Evolutionary conservation across 1,140 invertebrate species (phyloP).

Genomic region (Pectinophora gossypiella): DNA sequence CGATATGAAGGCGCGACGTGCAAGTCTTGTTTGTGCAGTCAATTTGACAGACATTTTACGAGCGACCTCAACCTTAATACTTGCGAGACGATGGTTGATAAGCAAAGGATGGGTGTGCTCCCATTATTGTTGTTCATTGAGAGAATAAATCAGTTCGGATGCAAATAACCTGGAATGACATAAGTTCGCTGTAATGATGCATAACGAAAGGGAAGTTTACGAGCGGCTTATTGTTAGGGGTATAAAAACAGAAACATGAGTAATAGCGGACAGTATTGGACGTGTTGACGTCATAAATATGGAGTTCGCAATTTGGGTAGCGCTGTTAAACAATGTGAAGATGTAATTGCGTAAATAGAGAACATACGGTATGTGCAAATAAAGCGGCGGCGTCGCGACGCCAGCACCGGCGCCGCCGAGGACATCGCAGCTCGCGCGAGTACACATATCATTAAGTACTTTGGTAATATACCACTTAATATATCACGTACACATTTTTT

Average conservation of each 20-base stretch:
- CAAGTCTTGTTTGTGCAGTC: not conserved
- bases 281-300: not conserved
- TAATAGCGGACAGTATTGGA: not conserved
- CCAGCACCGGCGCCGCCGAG: constrained; percentile 31
- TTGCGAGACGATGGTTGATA: not conserved
- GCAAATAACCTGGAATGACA: not conserved
- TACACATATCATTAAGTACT: too few relatives aligned
- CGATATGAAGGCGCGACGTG: not conserved
- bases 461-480: too few relatives aligned
- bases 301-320: not conserved
- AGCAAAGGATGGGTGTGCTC: not conserved
- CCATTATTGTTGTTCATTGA: not conserved
- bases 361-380: constrained; percentile 60
- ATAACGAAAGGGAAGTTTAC: not conserved
- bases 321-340: constrained; percentile 32
- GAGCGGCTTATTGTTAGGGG: not conserved
- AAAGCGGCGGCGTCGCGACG: constrained; percentile 34
- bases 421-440: constrained; percentile 13
- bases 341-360: constrained; percentile 60
- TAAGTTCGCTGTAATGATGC: not conserved
- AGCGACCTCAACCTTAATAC: not conserved
- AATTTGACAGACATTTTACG: not conserved
- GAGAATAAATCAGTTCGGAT: not conserved
- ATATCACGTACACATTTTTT: too few relatives aligned
- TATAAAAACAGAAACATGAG: not conserved